Conservation (phyloP, 2,888 invertebrate genomes). For the Drosophila quinaria region DNA sequence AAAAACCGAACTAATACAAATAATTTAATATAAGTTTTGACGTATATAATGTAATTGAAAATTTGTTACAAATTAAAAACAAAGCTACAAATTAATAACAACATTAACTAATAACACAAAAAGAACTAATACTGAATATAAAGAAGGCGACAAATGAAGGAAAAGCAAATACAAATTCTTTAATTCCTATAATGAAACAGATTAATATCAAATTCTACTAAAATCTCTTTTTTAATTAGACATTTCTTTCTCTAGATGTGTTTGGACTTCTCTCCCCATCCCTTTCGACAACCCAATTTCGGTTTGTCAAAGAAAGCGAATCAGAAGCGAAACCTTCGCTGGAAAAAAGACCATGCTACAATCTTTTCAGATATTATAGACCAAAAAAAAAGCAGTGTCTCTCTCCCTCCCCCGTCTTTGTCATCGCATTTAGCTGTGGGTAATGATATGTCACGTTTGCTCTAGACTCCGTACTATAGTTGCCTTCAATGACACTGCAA, state of each 20-base stretch:
- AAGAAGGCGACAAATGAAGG: not conserved
- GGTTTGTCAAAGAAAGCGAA: constrained; percentile 24
- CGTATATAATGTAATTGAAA: too few species aligned
- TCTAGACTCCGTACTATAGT: constrained; percentile 51
- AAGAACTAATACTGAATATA: too few species aligned
- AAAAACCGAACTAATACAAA: too few species aligned
- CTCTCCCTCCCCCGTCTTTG: not conserved
- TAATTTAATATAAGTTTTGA: too few species aligned
- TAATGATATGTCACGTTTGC: constrained; percentile 73
- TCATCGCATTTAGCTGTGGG: constrained; percentile 18
- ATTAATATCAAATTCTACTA: not conserved
- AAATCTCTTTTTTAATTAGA: not conserved
- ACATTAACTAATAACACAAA: too few species aligned
- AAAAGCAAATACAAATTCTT: not conserved
- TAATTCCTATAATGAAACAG: too few species aligned
- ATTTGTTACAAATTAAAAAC: too few species aligned
- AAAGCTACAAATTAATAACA: too few species aligned
- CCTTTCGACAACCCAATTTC: constrained; percentile 19
- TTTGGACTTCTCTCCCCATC: not conserved
- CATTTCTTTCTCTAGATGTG: not conserved
- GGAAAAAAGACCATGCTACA: constrained; percentile 29
- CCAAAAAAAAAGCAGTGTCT: constrained; percentile 27
- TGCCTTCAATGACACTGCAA: constrained; percentile 67
- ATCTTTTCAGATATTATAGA: constrained; percentile 60
- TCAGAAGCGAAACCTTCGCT: constrained; percentile 43